phyloP scores from a whole-genome alignment of 2,113 vertebrate genomes.

The Lophura nycthemera region DNA sequence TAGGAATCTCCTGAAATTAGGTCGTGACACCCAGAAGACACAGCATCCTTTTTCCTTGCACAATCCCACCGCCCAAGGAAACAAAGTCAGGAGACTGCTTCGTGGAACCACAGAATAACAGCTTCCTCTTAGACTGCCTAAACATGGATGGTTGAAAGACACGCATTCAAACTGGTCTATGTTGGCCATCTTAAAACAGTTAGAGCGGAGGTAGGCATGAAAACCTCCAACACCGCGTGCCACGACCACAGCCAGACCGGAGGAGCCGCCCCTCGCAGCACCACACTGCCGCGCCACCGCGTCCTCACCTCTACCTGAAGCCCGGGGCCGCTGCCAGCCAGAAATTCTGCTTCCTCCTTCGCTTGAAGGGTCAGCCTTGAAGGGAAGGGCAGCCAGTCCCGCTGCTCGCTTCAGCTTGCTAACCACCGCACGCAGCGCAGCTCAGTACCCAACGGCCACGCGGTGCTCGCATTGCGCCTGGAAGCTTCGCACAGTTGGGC shows the following conservation, averaged over 20 bases:
- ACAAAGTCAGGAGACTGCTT: background rate
- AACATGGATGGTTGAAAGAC: background rate
- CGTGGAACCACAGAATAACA: background rate
- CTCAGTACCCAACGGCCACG: accelerated
- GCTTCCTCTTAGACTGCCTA: background rate
- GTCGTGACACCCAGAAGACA: no score
- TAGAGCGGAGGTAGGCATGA: background rate
- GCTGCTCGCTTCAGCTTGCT: accelerated
- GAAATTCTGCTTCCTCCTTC: accelerated
- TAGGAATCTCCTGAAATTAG: background rate
- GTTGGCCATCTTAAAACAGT: background rate
- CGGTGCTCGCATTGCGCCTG: no score
- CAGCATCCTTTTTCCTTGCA: background rate
- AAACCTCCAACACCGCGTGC: background rate
- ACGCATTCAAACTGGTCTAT: background rate
- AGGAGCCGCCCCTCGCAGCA: accelerated
- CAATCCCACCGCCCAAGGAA: no score
- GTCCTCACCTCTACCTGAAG: accelerated
- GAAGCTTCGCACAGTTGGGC: background rate
- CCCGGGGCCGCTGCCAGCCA: accelerated
- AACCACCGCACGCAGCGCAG: accelerated
- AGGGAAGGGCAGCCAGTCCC: accelerated
- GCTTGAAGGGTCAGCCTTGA: accelerated
- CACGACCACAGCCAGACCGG: no score
- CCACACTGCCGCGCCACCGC: accelerated